Evolutionary conservation across 1,140 invertebrate species (phyloP), one percentile per base, ranked within the genome.

Genomic region (Drosophila ironensis): DNA sequence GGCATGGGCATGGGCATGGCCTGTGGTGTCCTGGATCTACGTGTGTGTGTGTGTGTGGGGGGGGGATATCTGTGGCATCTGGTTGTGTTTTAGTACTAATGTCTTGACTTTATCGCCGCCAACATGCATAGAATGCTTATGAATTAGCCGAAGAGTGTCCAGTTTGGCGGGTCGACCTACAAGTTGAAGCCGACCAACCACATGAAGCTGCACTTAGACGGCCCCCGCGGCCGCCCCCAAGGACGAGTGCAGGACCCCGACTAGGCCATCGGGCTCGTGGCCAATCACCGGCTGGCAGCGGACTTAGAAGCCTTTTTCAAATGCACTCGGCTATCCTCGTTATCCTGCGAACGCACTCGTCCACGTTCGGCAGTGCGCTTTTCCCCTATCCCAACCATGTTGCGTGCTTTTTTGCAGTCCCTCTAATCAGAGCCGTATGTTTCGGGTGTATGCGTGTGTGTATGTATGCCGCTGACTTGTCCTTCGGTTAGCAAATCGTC

Each of bases 251-350:
- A 20, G 41, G 11, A 12, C 40, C 50, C 38, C 53, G 41, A 48
- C 44, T 52, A 51, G 37, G 48, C 41, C 44, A 67, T 22, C 33
- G 41, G 53, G 5, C 3, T 86, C 80, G 61, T 86, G 74, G 53
- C 78, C 78, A 82, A 82, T 82, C 78, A 72, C 40, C n/a, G 30
- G 69, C 17, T 56, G 57, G 53, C 74, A 75, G 33, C 14, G 37
- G 54, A 68, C 67, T 86, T 86, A 86, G 80, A 86, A 86, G 67
- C 71, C 71, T 66, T n/a, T n/a, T 86, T 84, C 80, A 84, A 84
- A 86, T 80, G 64, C 72, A 72, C 61, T 74, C 64, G 80, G 70
- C 47, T 33, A 51, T 63, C 27, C 47, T 70, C 53, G 51, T 71
- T 50, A 24, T 20, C 16, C 4, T 37, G 69, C 47, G 61, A 72